These are phyloP conservation scores for Matsumurasca onukii DNA, from an alignment of 1,140 invertebrate species.

Conservation along the genomic window DNA sequence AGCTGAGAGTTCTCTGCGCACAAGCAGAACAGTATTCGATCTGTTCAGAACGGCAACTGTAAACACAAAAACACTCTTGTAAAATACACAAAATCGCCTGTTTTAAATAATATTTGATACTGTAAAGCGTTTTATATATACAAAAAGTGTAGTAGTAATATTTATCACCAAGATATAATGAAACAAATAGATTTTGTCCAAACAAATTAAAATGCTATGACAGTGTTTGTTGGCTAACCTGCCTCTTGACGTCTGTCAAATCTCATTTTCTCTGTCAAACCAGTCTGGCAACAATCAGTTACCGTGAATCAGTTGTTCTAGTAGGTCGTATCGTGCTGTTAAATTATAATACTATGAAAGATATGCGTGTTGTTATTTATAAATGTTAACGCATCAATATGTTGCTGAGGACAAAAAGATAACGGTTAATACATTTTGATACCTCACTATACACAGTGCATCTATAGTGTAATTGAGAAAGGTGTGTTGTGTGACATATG, in stretches of 20 bases:
- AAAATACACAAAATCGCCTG: too few relatives aligned
- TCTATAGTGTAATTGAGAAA: neutral
- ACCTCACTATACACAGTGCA: neutral
- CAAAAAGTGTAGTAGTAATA: too few relatives aligned
- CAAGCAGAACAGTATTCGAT: too few relatives aligned
- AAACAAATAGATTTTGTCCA: too few relatives aligned
- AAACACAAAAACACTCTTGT: too few relatives aligned
- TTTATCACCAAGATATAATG: too few relatives aligned
- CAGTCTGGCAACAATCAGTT: slow-evolving; percentile 9
- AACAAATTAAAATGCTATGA: too few relatives aligned
- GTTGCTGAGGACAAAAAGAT: slow-evolving; percentile 39
- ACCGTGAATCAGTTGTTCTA: neutral
- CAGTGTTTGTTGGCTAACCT: neutral
- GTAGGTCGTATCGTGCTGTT: neutral
- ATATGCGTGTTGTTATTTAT: neutral
- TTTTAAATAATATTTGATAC: too few relatives aligned
- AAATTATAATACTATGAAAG: neutral
- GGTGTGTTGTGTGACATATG: slow-evolving; percentile 1
- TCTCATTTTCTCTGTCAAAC: neutral
- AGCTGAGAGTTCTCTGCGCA: too few relatives aligned
- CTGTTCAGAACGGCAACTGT: too few relatives aligned
- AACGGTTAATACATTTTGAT: slow-evolving; percentile 10
- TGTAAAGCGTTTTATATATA: too few relatives aligned
- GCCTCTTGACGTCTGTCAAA: neutral
- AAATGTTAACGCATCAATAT: slow-evolving; percentile 29